Evolutionary conservation across 2,888 invertebrate genomes (phyloP), one percentile per base, ranked within the genome.

Genomic region (Agrotis puta): DNA sequence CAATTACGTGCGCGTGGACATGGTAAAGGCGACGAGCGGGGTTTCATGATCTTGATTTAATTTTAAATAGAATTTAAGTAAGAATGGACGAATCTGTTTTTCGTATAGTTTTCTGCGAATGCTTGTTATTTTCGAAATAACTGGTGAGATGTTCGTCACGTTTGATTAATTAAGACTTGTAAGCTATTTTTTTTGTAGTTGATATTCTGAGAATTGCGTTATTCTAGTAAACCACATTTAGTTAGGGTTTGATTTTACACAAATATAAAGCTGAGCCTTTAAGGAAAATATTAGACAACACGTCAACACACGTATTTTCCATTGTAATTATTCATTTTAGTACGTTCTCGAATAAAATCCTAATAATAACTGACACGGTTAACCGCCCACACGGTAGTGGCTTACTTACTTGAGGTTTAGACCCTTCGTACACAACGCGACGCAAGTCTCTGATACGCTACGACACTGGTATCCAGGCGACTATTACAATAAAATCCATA

Each of bases 1-100:
- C 81, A 78, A 83, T 83, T 87, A 81, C 81, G 48, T 51, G 56
- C 77, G 62, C 57, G 59, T 64, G 63, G 22, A 71, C 74, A 69
- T 61, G 65, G 9, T 45, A 61, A 33, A 51, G 24, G 54, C 48
- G 56, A 61, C 18, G 54, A 48, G 27, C 48, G 63, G 39, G 67
- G 45, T 56, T 54, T 59, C 20, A 39, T 63, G 45, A 66, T 58
- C 50, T 75, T 61, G 33, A 59, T 68, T 61, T 63, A 43, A 68
- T 24, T 47, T 1, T 33, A 59, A 59, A 68, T 47, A 13, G 22
- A 68, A 54, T n/a, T 27, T 20, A 18, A 14, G 20, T 43, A 14
- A 27, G 2, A 69, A 56, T 39, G 3, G 1, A 27, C 18, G 39
- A 39, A 39, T 9, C 18, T 27, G 18, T 24, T 16, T 48, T 39